Base-by-base conservation (phyloP, 2,888 invertebrate species). In the Coecobrya sp. region DNA sequence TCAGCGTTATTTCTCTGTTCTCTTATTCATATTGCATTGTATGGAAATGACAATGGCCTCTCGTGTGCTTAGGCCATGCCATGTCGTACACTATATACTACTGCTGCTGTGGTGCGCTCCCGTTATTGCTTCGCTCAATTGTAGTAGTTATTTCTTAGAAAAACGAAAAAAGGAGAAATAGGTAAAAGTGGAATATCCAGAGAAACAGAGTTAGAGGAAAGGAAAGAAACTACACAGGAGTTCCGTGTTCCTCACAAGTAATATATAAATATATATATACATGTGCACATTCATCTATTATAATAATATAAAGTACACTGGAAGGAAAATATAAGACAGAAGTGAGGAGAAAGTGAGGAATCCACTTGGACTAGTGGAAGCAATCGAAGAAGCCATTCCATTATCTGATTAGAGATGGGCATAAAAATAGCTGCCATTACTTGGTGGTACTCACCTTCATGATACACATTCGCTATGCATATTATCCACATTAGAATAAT, bases 321-420 rank as follows among this genome's bases (percentile, higher is more conserved):
- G 7, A 55, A 49, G 7, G 55, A 19, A 55, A 16, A 73, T 11
- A 79, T 42, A 76, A 85, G 55, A 10, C 55, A 42, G 42, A 25
- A 79, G 27, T 84, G 55, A 82, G 79, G 62, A 59, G 36, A 36
- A 42, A 62, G 25, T 52, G 25, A 49, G 55, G 81, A 79, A 81
- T 86, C 84, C 84, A 82, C 59, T 84, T 89, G 89, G 89, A 30
- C 73, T 55, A 59, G 89, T 30, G 79, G 62, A 91, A 76, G 92
- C 85, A 92, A 92, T 88, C 88, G 84, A 92, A 88, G 87, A 82
- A 92, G 70, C 88, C 76, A 92, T 92, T 87, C 88, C 92, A 92
- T 92, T 92, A 88, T 92, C 92, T 92, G 88, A 92, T 87, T 92
- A 87, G 92, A 92, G 92, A 92, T 92, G 92, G 92, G 76, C 88